Base-by-base conservation (phyloP, 2,888 invertebrate species). In the Tribolium freemani region DNA sequence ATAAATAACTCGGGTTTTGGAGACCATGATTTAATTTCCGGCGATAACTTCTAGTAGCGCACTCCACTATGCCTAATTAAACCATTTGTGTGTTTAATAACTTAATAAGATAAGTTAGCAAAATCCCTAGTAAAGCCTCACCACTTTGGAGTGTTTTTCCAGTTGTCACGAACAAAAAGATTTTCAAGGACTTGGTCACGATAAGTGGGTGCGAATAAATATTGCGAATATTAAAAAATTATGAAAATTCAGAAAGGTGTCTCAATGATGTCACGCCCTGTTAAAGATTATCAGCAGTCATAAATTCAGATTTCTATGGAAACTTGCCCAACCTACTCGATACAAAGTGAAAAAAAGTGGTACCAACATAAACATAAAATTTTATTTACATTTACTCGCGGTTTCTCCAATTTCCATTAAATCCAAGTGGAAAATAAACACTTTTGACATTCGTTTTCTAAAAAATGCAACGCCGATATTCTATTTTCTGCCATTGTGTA, bases 401-500 rank as follows among this genome's bases (percentile, higher is more conserved):
- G 8, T 38, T 38, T 38, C 38, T 38, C 38, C 6, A 3, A 38
- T 38, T 38, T 38, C 5, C 38, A 38, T 38, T 26, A 26, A 26
- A 3, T 26, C 5, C 3, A 38, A 38, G 38, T 38, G 38, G 9
- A 8, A 38, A 38, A 38, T 38, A 38, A 38, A 38, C 38, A 38
- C 3, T 38, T 38, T n/a, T n/a, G 38, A 38, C 38, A 2, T 9
- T 6, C 8, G 6, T 38, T 38, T 38, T 38, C n/a, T 38, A 38
- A 38, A 38, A 38, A 38, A n/a, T n/a, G 38, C 38, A n/a, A 38
- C 38, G 8, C 6, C 6, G 9, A n/a, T n/a, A 38, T 38, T 38
- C 38, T 38, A 38, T 38, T 38, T 38, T 38, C 60, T 38, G 60
- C 20, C n/a, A 45, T 58, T 58, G 58, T 58, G 44, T 16, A 30